Percentiles rank a stretch among this genome's conserved stretches.
phyloP scores from a whole-genome alignment of 2,113 vertebrate genomes.

The Copsychus sechellarum region DNA sequence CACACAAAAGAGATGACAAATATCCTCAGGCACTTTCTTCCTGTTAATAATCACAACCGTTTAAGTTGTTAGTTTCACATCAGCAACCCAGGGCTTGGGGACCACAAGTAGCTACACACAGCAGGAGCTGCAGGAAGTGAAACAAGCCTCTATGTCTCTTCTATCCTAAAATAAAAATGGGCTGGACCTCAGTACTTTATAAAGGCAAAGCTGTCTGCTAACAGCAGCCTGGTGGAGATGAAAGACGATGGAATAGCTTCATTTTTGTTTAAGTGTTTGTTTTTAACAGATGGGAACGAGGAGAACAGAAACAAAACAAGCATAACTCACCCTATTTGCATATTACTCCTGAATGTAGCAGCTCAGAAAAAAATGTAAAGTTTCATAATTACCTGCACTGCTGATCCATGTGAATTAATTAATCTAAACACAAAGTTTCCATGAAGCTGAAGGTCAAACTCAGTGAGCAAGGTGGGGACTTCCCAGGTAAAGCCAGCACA shows the following conservation, averaged over 20 bases:
- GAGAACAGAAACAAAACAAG: not conserved
- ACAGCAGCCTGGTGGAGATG: not conserved
- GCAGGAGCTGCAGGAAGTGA: constrained; percentile 1
- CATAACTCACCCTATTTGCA: not conserved
- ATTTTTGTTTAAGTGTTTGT: not conserved
- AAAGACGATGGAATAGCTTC: not conserved
- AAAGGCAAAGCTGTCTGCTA: not conserved
- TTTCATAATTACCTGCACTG: not conserved
- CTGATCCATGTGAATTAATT: not conserved
- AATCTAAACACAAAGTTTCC: not conserved
- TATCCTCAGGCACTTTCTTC: not conserved
- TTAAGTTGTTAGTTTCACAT: constrained; percentile 10
- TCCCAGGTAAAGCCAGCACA: not conserved
- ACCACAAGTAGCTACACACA: not conserved
- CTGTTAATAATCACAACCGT: not conserved
- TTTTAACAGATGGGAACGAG: not conserved
- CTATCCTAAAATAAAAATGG: constrained; percentile 1
- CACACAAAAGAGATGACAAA: constrained; percentile 4
- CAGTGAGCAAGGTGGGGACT: not conserved
- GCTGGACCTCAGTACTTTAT: not conserved
- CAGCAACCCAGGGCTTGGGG: not conserved
- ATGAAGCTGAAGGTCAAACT: not conserved
- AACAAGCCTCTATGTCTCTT: not conserved
- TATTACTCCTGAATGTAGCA: not conserved
- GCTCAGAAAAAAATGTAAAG: not conserved